Evolutionary conservation across 2,888 invertebrate species (phyloP), one percentile per base, ranked within the genome.

Genomic region (Biston betularia): DNA sequence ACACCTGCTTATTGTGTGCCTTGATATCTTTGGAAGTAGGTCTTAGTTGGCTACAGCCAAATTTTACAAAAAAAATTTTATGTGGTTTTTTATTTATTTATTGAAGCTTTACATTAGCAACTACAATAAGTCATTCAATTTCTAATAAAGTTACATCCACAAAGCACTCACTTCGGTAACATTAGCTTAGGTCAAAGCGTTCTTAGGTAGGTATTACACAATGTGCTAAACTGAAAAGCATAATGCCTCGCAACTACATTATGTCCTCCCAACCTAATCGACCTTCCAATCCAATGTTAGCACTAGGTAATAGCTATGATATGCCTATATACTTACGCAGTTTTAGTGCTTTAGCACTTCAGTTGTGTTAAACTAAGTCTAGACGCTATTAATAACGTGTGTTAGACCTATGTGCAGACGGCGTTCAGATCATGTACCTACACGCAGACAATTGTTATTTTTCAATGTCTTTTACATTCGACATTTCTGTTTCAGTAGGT

Each of bases 361-460:
- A 69, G 72, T 69, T 71, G 74, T 77, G 78, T 79, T 81, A 82
- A 81, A 79, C 77, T 76, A 76, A 82, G 83, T 83, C 83, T 83
- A 83, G 83, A 82, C 84, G 69, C 73, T 77, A 79, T 83, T 83
- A 78, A 80, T 79, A 81, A 78, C 71, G 78, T 72, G 71, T 78
- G 75, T 77, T 77, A 78, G 75, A 79, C 63, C 76, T 76, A 74
- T 70, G 62, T 67, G 50, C 45, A 71, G 54, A 63, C 71, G 75
- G 69, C 72, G 71, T 74, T 73, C 68, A 71, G 71, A 78, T 48
- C 15, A 46, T 35, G 46, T 46, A 58, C 40, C 12, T 12, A 6
- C 68, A 69, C 74, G 69, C 69, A 73, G 68, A 75, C 56, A 61
- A 69, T 68, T 71, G 67, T 68, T 73, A 71, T 75, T 75, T 78